These are phyloP conservation scores for Eristalis intricaria DNA, from an alignment of 2,888 invertebrate species.

Conservation along the genomic window DNA sequence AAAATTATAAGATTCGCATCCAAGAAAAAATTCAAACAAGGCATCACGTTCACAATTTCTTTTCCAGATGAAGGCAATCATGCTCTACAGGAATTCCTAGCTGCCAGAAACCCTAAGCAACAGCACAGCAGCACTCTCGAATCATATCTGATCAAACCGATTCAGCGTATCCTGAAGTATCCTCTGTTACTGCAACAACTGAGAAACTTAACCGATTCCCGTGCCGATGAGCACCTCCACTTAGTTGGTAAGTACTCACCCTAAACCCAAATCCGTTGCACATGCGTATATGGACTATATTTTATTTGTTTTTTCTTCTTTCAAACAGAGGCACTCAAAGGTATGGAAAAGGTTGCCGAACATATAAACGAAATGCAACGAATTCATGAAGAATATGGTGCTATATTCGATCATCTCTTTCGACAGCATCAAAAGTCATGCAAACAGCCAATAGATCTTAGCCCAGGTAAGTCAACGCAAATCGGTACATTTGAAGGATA, in stretches of 20 bases:
- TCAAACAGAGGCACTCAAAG: constrained; percentile 95
- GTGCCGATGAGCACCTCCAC: constrained; percentile 96
- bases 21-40: too few species aligned
- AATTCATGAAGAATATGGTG: constrained; percentile 99
- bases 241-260: constrained; percentile 87
- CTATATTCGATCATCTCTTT: constrained; percentile 98
- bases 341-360: constrained; percentile 99
- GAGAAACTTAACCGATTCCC: constrained; percentile 94
- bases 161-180: constrained; percentile 98
- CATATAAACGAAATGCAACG: constrained; percentile 99
- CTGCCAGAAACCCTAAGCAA: constrained; percentile 96
- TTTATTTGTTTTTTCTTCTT: not conserved
- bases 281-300: not conserved
- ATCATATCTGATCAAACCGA: constrained; percentile 99
- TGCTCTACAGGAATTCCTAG: constrained; percentile 96
- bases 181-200: constrained; percentile 96
- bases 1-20: too few species aligned
- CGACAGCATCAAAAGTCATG: constrained; percentile 97
- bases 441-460: constrained; percentile 96
- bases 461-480: constrained; percentile 85
- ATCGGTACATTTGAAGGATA: not conserved
- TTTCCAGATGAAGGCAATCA: constrained; percentile 95
- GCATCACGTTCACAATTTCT: not conserved
- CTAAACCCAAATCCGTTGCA: not conserved
- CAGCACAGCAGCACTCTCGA: constrained; percentile 98